A percentile compares a stretch with the other conserved stretches of the same genome.
Conservation (phyloP, 2,797 vertebrate genomes). For the Coracias cyanogaster region DNA sequence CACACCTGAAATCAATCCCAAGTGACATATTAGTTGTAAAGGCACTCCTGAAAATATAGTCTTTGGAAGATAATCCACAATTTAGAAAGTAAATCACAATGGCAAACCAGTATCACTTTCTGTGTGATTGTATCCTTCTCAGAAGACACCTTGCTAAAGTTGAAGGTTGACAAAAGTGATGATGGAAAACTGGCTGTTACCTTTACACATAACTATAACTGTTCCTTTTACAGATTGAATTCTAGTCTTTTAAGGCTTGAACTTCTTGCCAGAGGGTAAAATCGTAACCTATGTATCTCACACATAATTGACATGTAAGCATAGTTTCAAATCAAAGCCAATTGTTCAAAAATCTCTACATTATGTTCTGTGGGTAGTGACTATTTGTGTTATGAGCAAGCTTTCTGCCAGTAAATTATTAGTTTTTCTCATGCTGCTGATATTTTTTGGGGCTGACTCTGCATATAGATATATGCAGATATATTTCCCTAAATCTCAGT, state of each 20-base stretch:
- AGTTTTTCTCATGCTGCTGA: not conserved
- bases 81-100: not conserved
- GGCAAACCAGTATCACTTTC: not conserved
- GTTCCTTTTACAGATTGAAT: not conserved
- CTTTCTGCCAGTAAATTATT: not conserved
- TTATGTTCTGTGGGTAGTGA: not conserved
- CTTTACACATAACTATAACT: not conserved
- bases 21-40: not conserved
- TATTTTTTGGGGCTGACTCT: not conserved
- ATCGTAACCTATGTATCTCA: not conserved
- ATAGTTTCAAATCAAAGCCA: not conserved
- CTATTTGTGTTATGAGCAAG: not conserved
- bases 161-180: not conserved
- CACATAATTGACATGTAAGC: not conserved
- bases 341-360: not conserved
- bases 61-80: not conserved
- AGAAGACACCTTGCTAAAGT: not conserved
- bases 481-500: not conserved
- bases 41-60: not conserved
- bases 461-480: not conserved
- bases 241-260: not conserved
- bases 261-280: not conserved
- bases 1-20: not conserved
- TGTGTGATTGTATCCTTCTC: not conserved
- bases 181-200: not conserved